Base-by-base conservation (phyloP, 2,113 vertebrate species). In the Copsychus sechellarum region DNA sequence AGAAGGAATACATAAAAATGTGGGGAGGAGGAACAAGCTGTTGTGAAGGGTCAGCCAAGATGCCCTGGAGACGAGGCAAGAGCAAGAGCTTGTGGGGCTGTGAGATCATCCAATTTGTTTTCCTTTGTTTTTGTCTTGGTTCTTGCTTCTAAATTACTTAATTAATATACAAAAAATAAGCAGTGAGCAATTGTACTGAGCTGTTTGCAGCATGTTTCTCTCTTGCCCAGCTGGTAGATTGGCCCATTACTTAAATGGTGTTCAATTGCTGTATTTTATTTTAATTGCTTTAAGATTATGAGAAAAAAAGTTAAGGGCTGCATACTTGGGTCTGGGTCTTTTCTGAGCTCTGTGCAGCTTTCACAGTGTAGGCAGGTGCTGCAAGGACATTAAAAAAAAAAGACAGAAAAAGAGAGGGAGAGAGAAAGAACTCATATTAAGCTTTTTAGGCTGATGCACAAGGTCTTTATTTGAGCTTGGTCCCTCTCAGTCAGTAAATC, bases 141-240 rank as follows among this genome's bases (percentile, higher is more conserved):
- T 93, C 82, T 88, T 92, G 38, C 48, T 91, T 96, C 79, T 94
- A 85, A 92, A 94, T 94, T 60, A 67, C 69, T 89, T 88, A 93
- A 90, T 93, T 95, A 90, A 90, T 80, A 77, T 62, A 70, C 15
- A 71, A 90, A 94, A 91, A 91, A 50, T 54, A 88, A 88, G 78
- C 85, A 93, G 45, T 60, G 62, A 94, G 74, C 88, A 94, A 86
- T 82, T 88, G 81, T 85, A 83, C 33, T 19, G 54, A 87, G 53
- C 73, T 76, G 50, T 95, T 90, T 95, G 67, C 67, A 93, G 24
- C 56, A 29, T 73, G 20, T 83, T 88, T 93, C n/a, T 54, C 38
- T 85, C 54, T 77, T 92, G 38, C 42, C 71, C 78, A 82, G 87
- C 87, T 94, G 84, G 81, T 85, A 82, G 36, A 91, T 83, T 2